Evolutionary conservation across 2,113 vertebrate species (phyloP).

Genomic region (Mormyrus iriodes): DNA sequence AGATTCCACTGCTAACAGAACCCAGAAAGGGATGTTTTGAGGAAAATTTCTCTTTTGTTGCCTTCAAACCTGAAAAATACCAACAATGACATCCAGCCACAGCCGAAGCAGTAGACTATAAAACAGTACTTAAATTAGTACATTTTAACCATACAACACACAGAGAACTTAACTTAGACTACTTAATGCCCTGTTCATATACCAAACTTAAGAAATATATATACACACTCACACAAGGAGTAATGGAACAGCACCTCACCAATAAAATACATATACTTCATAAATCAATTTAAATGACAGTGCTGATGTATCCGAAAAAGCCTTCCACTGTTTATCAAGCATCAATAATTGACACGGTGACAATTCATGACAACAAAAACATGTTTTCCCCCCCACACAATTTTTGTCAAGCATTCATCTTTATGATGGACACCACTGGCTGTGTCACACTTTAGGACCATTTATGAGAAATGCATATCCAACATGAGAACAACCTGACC

Average conservation of each 20-base stretch:
- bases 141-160: neutral
- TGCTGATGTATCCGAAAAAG: neutral
- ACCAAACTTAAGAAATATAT: neutral
- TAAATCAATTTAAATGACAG: neutral
- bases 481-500: neutral
- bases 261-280: neutral
- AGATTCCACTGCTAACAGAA: neutral
- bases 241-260: neutral
- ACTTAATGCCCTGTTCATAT: neutral
- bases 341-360: neutral
- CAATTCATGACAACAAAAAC: neutral
- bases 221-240: neutral
- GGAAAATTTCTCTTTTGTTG: neutral
- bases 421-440: neutral
- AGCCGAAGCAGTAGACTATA: neutral
- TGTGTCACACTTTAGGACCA: neutral
- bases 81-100: neutral
- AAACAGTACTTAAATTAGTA: neutral
- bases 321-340: neutral
- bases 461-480: neutral
- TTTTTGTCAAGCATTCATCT: neutral
- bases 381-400: neutral
- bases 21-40: neutral
- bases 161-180: neutral
- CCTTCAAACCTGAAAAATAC: neutral